A percentile compares a stretch with the other conserved stretches of the same genome.
Evolutionary conservation across 2,797 vertebrate species (phyloP).

Genomic region (Peromyscus eremicus): DNA sequence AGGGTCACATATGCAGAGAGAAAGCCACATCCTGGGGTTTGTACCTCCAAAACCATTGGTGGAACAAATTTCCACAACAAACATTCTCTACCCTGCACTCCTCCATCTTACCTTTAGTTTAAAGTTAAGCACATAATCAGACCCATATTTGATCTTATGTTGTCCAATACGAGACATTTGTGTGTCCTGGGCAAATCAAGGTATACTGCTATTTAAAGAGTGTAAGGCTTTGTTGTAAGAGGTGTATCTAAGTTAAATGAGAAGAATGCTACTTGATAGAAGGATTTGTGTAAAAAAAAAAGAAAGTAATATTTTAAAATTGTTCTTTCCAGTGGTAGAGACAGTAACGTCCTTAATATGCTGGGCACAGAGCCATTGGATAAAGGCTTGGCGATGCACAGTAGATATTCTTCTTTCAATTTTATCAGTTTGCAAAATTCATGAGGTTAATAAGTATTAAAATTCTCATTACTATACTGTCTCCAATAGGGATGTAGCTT

Average conservation of each 20-base stretch:
- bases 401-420: slow-evolving; percentile 78
- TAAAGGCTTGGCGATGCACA: slow-evolving; percentile 64
- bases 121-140: not conserved
- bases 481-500: slow-evolving; percentile 78
- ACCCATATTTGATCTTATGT: not conserved
- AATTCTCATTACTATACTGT: slow-evolving; percentile 81
- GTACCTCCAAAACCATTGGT: no score
- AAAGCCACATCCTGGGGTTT: no score
- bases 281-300: slow-evolving; percentile 50
- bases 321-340: slow-evolving; percentile 61
- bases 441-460: slow-evolving; percentile 85
- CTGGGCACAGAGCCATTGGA: slow-evolving; percentile 69
- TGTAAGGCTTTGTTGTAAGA: slow-evolving; percentile 53
- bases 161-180: not conserved
- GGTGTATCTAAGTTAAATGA: slow-evolving; percentile 46
- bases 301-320: slow-evolving; percentile 55
- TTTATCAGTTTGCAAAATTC: slow-evolving; percentile 84
- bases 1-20: no score
- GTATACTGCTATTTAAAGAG: not conserved
- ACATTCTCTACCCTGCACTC: not conserved
- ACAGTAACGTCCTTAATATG: slow-evolving; percentile 62
- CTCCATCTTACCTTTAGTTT: not conserved
- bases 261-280: slow-evolving; percentile 59
- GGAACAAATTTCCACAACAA: no score
- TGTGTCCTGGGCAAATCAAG: not conserved